Percentiles rank a stretch among this genome's conserved stretches.
These are phyloP conservation scores for Orthosia gracilis DNA, from an alignment of 2,888 invertebrate genomes.

Conservation along the genomic window DNA sequence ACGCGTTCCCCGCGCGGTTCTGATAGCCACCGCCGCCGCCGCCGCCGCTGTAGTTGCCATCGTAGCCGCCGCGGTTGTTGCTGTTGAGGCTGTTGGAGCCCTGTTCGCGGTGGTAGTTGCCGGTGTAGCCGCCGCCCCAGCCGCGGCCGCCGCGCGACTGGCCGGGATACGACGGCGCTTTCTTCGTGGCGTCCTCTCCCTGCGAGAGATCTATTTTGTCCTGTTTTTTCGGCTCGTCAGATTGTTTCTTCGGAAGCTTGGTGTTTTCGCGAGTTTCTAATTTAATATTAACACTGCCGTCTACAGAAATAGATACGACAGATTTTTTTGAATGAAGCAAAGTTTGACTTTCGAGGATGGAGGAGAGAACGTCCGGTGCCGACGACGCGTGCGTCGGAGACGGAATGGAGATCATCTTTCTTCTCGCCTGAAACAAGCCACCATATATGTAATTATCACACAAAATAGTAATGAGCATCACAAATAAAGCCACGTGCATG, in stretches of 20 bases:
- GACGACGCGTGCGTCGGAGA: slow-evolving; percentile 84
- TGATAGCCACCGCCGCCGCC: slow-evolving; percentile 65
- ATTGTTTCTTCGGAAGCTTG: slow-evolving; percentile 18
- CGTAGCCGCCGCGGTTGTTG: slow-evolving; percentile 81
- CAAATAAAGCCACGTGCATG: no score
- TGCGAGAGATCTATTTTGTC: slow-evolving; percentile 75
- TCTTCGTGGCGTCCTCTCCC: slow-evolving; percentile 78
- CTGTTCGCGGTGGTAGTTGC: slow-evolving; percentile 72
- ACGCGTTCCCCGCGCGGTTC: slow-evolving; percentile 66
- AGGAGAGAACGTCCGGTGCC: slow-evolving; percentile 92
- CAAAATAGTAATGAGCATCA: neutral
- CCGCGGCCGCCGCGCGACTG: slow-evolving; percentile 89
- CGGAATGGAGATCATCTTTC: slow-evolving; percentile 86
- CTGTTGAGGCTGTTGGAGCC: slow-evolving; percentile 91
- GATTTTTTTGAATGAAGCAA: slow-evolving; percentile 93
- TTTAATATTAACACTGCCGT: slow-evolving; percentile 92
- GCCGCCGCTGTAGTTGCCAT: slow-evolving; percentile 79
- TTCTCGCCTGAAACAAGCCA: slow-evolving; percentile 80
- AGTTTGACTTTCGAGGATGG: slow-evolving; percentile 93
- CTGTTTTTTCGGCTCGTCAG: slow-evolving; percentile 42
- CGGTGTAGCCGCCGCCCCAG: slow-evolving; percentile 86
- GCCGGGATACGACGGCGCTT: slow-evolving; percentile 93
- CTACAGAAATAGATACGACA: slow-evolving; percentile 90
- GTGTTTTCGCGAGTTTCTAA: slow-evolving; percentile 68
- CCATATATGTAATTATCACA: neutral